Evolutionary conservation across 2,797 vertebrate genomes (phyloP).

Genomic region (Myotis pilosus): DNA sequence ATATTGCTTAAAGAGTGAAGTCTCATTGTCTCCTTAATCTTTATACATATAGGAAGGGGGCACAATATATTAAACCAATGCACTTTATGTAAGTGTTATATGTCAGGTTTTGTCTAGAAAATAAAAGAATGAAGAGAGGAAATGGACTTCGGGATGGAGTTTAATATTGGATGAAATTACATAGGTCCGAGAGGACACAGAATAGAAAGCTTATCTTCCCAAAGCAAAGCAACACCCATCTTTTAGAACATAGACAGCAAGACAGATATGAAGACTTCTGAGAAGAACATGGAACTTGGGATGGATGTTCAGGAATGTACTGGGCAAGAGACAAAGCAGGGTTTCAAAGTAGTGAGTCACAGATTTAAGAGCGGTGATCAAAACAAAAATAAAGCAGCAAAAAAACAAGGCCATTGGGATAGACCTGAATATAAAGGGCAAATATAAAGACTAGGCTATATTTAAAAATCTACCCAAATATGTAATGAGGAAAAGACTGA

Average conservation of each 20-base stretch:
- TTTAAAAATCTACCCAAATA: neutral
- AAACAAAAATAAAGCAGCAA: neutral
- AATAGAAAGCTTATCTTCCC: neutral
- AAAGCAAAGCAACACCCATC: neutral
- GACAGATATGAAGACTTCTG: neutral
- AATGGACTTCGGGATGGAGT: neutral
- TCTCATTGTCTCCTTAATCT: neutral
- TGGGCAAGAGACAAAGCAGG: neutral
- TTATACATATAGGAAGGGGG: neutral
- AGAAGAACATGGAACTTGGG: neutral
- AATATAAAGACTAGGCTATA: neutral
- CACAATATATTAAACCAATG: neutral
- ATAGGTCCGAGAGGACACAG: neutral
- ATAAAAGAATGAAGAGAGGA: neutral
- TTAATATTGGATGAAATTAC: slow-evolving; percentile 25
- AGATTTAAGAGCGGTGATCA: neutral
- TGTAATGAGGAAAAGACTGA: neutral
- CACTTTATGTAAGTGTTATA: neutral
- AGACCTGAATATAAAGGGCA: neutral
- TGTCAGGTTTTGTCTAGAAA: slow-evolving; percentile 7
- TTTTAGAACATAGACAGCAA: neutral
- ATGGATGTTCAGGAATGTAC: neutral
- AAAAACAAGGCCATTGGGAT: neutral
- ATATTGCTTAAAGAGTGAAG: neutral
- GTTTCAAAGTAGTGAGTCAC: neutral